Conservation (phyloP, 2,888 invertebrate genomes). For the Rotaria magnacalcarata region DNA sequence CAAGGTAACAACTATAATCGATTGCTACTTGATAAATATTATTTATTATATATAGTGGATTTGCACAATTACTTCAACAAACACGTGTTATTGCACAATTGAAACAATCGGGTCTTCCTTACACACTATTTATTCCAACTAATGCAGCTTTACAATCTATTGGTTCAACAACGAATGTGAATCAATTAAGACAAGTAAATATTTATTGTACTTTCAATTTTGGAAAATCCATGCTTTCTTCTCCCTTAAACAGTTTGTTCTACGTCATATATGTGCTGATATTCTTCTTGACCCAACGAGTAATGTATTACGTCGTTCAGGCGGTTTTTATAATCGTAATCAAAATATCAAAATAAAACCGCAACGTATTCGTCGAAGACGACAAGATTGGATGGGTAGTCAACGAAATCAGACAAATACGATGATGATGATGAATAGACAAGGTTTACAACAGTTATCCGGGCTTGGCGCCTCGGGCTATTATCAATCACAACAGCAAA, state of each 20-base stretch:
- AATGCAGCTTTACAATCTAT: constrained; percentile 14
- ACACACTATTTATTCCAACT: constrained; percentile 30
- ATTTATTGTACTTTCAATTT: background rate
- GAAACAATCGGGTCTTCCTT: background rate
- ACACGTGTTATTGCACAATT: constrained; percentile 20
- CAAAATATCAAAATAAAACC: background rate
- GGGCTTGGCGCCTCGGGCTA: background rate
- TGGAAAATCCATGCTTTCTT: background rate
- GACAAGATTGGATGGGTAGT: background rate
- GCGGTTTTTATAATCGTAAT: background rate
- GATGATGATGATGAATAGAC: background rate
- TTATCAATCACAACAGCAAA: constrained; percentile 9
- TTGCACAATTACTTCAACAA: constrained; percentile 8
- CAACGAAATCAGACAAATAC: background rate
- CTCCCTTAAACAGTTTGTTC: background rate
- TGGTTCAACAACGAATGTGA: background rate
- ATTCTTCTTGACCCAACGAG: constrained; percentile 5
- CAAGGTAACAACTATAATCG: background rate
- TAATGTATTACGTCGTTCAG: constrained; percentile 2
- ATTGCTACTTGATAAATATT: too few relatives aligned
- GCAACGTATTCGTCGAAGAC: background rate
- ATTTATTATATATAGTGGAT: background rate
- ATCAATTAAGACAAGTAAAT: background rate
- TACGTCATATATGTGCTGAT: constrained; percentile 31
- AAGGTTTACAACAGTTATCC: background rate